Conservation (phyloP, 1,140 invertebrate genomes). For the Pseudomyrmex concolor region DNA sequence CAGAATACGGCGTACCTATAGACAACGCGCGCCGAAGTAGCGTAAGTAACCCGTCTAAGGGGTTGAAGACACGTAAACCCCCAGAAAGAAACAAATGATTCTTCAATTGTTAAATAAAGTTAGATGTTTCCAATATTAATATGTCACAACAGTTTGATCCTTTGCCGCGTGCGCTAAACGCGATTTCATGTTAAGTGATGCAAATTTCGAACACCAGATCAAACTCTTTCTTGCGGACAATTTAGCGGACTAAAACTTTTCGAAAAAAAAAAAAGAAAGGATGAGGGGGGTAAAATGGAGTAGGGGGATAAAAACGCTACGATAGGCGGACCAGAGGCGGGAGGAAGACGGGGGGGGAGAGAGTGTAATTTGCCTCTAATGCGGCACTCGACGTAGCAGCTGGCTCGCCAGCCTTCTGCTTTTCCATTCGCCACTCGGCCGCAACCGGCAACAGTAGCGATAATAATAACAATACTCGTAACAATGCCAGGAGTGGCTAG, state of each 20-base stretch:
- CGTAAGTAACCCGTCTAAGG: too few relatives aligned
- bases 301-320: slow-evolving; percentile 31
- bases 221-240: neutral
- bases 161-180: too few relatives aligned
- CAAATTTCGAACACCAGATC: too few relatives aligned
- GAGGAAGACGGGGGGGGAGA: slow-evolving; percentile 26
- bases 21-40: too few relatives aligned
- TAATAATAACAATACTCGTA: slow-evolving; percentile 83
- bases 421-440: slow-evolving; percentile 74
- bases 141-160: too few relatives aligned
- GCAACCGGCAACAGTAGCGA: slow-evolving; percentile 80
- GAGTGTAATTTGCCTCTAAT: slow-evolving; percentile 75
- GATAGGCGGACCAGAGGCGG: slow-evolving; percentile 24
- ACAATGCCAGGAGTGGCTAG: slow-evolving; percentile 74
- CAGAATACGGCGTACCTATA: too few relatives aligned
- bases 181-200: too few relatives aligned
- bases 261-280: neutral
- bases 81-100: too few relatives aligned
- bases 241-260: slow-evolving; percentile 36
- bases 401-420: slow-evolving; percentile 67
- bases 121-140: too few relatives aligned
- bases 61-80: too few relatives aligned
- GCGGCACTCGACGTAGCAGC: slow-evolving; percentile 73
- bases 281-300: neutral
- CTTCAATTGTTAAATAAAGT: too few relatives aligned